phyloP scores from a whole-genome alignment of 2,113 vertebrate species.

The Climacteris rufus region DNA sequence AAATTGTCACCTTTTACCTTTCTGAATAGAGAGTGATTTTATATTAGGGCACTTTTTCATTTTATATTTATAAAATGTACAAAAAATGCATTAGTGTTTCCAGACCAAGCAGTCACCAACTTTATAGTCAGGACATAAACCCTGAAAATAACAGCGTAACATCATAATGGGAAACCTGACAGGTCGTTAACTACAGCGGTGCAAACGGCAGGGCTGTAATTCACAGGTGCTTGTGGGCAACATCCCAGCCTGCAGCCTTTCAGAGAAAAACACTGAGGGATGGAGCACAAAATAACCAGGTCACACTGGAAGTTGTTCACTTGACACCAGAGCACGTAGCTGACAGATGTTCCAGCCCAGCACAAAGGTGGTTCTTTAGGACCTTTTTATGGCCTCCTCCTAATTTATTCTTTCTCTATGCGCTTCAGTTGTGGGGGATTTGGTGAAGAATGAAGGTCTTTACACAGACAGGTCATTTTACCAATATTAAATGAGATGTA shows the following conservation, averaged over 20 bases:
- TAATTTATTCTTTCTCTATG: neutral
- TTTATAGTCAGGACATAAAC: constrained; percentile 46
- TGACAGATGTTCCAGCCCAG: neutral
- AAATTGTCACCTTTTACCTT: constrained; percentile 5
- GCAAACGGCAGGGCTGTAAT: neutral
- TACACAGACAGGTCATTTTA: neutral
- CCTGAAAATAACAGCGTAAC: constrained; percentile 34
- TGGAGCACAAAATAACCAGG: neutral
- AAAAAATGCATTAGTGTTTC: neutral
- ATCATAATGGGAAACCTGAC: constrained; percentile 49
- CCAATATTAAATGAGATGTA: neutral
- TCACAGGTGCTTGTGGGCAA: neutral
- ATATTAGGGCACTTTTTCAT: neutral
- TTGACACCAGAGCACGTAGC: neutral
- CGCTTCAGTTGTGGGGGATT: neutral
- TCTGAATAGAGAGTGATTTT: neutral
- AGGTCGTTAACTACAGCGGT: constrained; percentile 23
- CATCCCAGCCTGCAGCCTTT: neutral
- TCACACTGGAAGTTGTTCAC: neutral
- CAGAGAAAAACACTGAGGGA: neutral
- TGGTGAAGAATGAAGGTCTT: neutral
- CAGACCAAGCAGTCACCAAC: constrained; percentile 21
- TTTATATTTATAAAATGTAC: neutral
- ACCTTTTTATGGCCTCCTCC: neutral
- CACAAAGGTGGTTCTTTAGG: neutral